Evolutionary conservation across 1,140 invertebrate species (phyloP).

Genomic region (Whitmania pigra): DNA sequence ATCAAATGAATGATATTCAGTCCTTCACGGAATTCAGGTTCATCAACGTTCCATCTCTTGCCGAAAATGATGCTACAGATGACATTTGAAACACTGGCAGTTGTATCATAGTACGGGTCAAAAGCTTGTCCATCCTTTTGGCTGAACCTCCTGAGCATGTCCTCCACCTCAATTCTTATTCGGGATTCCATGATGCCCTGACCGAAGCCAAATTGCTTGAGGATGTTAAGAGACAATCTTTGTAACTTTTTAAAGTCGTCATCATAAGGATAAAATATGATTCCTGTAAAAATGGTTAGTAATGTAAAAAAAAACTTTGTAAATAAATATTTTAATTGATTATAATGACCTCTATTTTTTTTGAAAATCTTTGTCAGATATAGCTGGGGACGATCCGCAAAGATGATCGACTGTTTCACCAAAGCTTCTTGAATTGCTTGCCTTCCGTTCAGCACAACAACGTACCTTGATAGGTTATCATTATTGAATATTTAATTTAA

Average conservation of each 20-base stretch:
- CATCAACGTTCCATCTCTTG: neutral
- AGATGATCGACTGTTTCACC: too few species aligned
- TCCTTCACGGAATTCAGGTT: neutral
- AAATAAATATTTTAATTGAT: too few species aligned
- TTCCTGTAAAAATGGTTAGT: neutral
- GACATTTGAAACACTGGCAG: neutral
- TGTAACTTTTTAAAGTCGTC: neutral
- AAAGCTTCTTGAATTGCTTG: too few species aligned
- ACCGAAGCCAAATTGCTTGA: conserved; percentile 10
- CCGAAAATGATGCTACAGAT: neutral
- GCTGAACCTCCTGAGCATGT: neutral
- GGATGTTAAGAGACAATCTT: neutral
- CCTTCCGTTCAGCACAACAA: too few species aligned
- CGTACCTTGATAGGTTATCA: too few species aligned
- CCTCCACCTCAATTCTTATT: neutral
- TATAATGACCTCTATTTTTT: too few species aligned
- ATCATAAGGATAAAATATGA: neutral
- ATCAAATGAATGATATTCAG: neutral
- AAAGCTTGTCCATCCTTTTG: too few species aligned
- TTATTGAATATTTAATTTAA: too few species aligned
- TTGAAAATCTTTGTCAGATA: too few species aligned
- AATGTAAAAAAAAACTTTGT: too few species aligned
- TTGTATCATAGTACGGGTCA: neutral
- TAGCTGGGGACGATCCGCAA: too few species aligned
- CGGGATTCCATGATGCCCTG: neutral